Evolutionary conservation across 1,140 invertebrate genomes (phyloP).

Genomic region (Psix sp.): DNA sequence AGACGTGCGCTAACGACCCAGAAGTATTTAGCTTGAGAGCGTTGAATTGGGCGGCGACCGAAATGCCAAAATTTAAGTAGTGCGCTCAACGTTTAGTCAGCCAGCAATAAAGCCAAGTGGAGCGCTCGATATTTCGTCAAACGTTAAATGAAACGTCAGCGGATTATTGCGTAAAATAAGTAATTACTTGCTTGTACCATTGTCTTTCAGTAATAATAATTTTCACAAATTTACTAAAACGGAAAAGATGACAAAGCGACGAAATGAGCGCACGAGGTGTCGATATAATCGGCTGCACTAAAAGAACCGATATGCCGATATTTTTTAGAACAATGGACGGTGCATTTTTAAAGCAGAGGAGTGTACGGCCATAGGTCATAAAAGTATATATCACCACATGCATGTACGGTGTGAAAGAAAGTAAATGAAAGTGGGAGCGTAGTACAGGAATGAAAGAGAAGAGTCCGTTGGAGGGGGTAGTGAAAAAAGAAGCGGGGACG

Average conservation of each 20-base stretch:
- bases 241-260: too few species aligned
- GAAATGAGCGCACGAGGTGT: neutral
- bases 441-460: slow-evolving; percentile 6
- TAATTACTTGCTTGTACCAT: slow-evolving; percentile 10
- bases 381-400: slow-evolving; percentile 51
- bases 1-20: too few species aligned
- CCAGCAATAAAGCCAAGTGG: slow-evolving; percentile 20
- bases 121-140: slow-evolving; percentile 22
- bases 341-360: slow-evolving; percentile 12
- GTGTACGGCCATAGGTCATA: slow-evolving; percentile 36
- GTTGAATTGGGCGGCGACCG: neutral
- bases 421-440: slow-evolving; percentile 21
- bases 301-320: slow-evolving; percentile 23
- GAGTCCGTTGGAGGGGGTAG: neutral
- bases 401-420: slow-evolving; percentile 15
- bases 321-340: slow-evolving; percentile 39
- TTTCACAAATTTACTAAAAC: too few species aligned
- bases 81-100: slow-evolving; percentile 17
- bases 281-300: neutral
- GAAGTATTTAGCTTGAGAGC: too few species aligned
- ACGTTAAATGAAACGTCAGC: slow-evolving; percentile 18
- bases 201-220: neutral
- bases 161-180: slow-evolving; percentile 4
- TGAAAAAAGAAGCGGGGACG: slow-evolving; percentile 22
- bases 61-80: slow-evolving; percentile 20